A percentile compares a stretch with the other conserved stretches of the same genome.
These are phyloP conservation scores for Sarcophaga variegata DNA, from an alignment of 2,888 invertebrate species.

Conservation along the genomic window DNA sequence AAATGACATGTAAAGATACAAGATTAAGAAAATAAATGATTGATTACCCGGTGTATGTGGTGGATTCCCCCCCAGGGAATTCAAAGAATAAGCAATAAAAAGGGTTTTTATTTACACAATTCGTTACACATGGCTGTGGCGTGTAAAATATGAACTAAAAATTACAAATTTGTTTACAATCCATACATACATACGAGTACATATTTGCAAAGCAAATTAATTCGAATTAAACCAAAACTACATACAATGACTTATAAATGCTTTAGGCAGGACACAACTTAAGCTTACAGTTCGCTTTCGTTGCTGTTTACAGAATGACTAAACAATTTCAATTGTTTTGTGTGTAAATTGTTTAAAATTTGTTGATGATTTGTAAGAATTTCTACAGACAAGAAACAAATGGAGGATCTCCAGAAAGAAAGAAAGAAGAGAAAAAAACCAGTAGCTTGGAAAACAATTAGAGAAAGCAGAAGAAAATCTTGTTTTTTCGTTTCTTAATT, in stretches of 20 bases:
- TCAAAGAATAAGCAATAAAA: not conserved
- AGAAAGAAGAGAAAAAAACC: not conserved
- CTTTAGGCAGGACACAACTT: not conserved
- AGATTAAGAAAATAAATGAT: conserved; percentile 65
- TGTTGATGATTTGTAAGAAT: conserved; percentile 59
- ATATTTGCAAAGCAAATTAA: too few species aligned
- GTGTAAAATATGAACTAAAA: conserved; percentile 26
- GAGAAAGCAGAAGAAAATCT: conserved; percentile 7
- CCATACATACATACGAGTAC: not conserved
- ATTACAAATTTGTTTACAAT: not conserved
- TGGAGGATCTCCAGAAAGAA: not conserved
- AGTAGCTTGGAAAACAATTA: conserved; percentile 65
- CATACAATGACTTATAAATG: not conserved
- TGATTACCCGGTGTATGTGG: conserved; percentile 48
- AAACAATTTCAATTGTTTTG: conserved; percentile 37
- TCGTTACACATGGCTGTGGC: conserved; percentile 47
- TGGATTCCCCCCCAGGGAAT: conserved; percentile 58
- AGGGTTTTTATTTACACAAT: conserved; percentile 61
- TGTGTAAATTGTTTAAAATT: conserved; percentile 34
- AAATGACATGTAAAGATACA: conserved; percentile 60
- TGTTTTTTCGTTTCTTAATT: conserved; percentile 14
- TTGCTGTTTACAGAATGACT: conserved; percentile 45
- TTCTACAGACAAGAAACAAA: not conserved
- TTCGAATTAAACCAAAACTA: not conserved
- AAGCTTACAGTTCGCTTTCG: not conserved